These are phyloP conservation scores for Myiopsitta monachus DNA, from an alignment of 2,113 vertebrate species.

Conservation along the genomic window DNA sequence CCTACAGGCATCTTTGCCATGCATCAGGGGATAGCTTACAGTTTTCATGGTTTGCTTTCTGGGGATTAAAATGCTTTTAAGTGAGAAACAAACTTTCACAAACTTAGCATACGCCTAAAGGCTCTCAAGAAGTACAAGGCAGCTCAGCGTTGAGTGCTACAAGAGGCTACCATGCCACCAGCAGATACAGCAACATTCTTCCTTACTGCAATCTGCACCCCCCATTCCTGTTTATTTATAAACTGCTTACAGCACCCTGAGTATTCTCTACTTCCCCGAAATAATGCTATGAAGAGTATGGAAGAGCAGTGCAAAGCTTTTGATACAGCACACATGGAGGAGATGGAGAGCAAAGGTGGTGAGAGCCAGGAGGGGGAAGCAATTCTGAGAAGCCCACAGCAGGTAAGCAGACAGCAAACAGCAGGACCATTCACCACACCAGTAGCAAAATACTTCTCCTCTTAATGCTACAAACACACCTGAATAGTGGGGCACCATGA, in stretches of 20 bases:
- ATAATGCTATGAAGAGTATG: rapidly evolving
- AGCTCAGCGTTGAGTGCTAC: rapidly evolving
- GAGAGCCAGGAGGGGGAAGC: background rate
- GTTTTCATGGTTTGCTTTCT: rapidly evolving
- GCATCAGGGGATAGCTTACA: rapidly evolving
- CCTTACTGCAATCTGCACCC: background rate
- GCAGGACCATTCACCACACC: rapidly evolving
- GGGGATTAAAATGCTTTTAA: no score
- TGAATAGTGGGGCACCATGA: rapidly evolving
- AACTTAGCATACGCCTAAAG: background rate
- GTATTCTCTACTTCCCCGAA: rapidly evolving
- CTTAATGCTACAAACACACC: background rate
- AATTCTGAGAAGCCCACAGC: background rate
- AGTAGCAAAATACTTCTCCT: background rate
- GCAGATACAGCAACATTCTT: rapidly evolving
- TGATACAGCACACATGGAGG: rapidly evolving
- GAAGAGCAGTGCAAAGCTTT: background rate
- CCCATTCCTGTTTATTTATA: background rate
- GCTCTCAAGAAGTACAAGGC: background rate
- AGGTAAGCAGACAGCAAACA: background rate
- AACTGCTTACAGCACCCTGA: rapidly evolving
- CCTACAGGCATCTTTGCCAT: rapidly evolving
- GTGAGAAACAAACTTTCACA: background rate
- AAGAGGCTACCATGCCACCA: background rate
- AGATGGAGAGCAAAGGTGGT: no score